phyloP scores from a whole-genome alignment of 2,888 invertebrate genomes.

The Macaria notata region DNA sequence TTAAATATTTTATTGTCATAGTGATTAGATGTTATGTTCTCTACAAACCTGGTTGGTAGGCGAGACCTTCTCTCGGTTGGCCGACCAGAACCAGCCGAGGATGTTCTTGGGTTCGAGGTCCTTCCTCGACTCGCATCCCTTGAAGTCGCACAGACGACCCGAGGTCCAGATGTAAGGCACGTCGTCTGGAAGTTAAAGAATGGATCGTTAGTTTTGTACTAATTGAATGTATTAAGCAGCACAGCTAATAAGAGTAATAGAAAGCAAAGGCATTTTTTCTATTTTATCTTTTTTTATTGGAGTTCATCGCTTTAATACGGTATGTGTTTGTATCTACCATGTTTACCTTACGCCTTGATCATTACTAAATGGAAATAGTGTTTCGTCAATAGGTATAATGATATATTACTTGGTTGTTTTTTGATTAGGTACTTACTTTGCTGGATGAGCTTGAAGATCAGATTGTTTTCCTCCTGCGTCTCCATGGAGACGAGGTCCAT shows the following conservation, averaged over 20 bases:
- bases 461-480: conserved; percentile 94
- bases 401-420: neutral
- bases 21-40: too few relatives aligned
- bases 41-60: conserved; percentile 86
- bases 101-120: conserved; percentile 93
- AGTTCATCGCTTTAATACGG: too few relatives aligned
- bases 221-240: too few relatives aligned
- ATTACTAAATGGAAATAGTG: too few relatives aligned
- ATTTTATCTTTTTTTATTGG: too few relatives aligned
- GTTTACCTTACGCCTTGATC: too few relatives aligned
- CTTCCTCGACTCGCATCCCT: conserved; percentile 92
- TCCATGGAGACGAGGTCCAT: conserved; percentile 96
- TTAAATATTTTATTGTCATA: too few relatives aligned
- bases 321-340: too few relatives aligned
- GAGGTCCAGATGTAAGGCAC: conserved; percentile 97
- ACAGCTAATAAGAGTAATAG: too few relatives aligned
- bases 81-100: conserved; percentile 97
- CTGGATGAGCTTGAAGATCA: conserved; percentile 93
- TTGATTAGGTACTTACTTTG: conserved; percentile 82
- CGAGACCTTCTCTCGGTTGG: conserved; percentile 92
- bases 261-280: too few relatives aligned
- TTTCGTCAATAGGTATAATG: too few relatives aligned
- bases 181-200: conserved; percentile 82
- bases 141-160: conserved; percentile 95
- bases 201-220: too few relatives aligned